Base-by-base conservation (phyloP, 2,888 invertebrate genomes). In the Drosophila incognita region DNA sequence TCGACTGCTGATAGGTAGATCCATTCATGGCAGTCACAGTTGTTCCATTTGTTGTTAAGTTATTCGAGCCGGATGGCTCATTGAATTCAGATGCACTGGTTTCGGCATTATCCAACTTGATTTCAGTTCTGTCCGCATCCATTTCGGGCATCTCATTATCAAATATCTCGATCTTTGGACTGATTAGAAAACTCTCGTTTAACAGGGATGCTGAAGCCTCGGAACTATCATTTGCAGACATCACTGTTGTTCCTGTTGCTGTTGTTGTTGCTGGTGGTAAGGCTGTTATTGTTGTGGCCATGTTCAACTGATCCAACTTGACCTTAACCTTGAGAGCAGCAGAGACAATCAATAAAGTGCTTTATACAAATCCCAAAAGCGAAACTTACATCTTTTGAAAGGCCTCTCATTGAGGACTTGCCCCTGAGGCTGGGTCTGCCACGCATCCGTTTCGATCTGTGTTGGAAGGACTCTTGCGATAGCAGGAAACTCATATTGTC, bases 401-500 rank as follows among this genome's bases (percentile, higher is more conserved):
- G 46, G 21, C 6, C 48, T 0, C 8, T 6, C 21, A 42, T 42
- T 2, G 40, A 48, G 27, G 7, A n/a, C 33, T 57, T 7, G 8
- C 48, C 53, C 10, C 27, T 68, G 0, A 18, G 15, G n/a, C 38
- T 58, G 8, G 56, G 11, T 24, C 69, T 51, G 4, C 59, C 33
- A 24, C 87, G 79, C 6, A 64, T 65, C n/a, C 70, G 69, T 6
- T 74, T 62, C 0, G 72, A 38, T 48, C 82, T 74, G n/a, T 73
- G 73, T 54, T 87, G 87, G 15, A 81, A 81, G 11, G 81, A 74
- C 49, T 89, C 89, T 49, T 86, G 81, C 1, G 81, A 82, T 31
- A 84, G 76, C 13, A 91, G 71, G 53, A 91, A 91, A 36, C 81
- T 84, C 75, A 92, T 82, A 60, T 90, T 78, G 36, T 91, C 89